Evolutionary conservation across 2,888 invertebrate species (phyloP).

Genomic region (Torymus tubicola): DNA sequence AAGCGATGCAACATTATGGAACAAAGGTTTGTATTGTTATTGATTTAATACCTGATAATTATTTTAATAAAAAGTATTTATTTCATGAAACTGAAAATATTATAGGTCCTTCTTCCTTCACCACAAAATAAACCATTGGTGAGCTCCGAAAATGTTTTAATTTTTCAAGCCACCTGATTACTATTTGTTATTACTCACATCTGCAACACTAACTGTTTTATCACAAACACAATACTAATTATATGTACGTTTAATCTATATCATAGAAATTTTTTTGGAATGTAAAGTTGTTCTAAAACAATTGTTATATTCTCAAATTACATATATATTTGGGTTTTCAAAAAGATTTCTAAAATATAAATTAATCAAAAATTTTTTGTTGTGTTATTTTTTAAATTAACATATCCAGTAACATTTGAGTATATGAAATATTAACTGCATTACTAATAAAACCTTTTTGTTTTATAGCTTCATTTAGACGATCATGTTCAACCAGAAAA

Average conservation of each 20-base stretch:
- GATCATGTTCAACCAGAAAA: constrained; percentile 78
- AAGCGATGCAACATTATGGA: constrained; percentile 92
- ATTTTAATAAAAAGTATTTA: constrained; percentile 38
- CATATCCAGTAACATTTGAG: not conserved
- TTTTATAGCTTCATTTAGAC: constrained; percentile 85
- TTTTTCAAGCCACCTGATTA: constrained; percentile 61
- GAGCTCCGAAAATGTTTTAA: constrained; percentile 66
- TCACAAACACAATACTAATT: constrained; percentile 19
- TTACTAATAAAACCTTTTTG: constrained; percentile 14
- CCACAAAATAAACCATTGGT: constrained; percentile 69
- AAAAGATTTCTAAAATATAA: constrained; percentile 32
- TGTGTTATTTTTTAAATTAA: constrained; percentile 30
- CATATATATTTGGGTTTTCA: constrained; percentile 1
- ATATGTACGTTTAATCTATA: constrained; percentile 3
- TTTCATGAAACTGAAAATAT: constrained; percentile 62
- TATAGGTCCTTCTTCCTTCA: constrained; percentile 71
- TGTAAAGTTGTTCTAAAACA: too few species aligned
- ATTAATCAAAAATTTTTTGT: constrained; percentile 3
- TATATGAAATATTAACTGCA: not conserved
- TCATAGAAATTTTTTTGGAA: constrained; percentile 16
- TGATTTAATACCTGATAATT: not conserved
- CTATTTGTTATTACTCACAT: constrained; percentile 32
- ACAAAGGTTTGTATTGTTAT: constrained; percentile 82
- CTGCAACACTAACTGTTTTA: constrained; percentile 38
- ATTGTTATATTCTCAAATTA: not conserved